Evolutionary conservation across 2,888 invertebrate species (phyloP).

Genomic region (Zygothrica quintamaculata): DNA sequence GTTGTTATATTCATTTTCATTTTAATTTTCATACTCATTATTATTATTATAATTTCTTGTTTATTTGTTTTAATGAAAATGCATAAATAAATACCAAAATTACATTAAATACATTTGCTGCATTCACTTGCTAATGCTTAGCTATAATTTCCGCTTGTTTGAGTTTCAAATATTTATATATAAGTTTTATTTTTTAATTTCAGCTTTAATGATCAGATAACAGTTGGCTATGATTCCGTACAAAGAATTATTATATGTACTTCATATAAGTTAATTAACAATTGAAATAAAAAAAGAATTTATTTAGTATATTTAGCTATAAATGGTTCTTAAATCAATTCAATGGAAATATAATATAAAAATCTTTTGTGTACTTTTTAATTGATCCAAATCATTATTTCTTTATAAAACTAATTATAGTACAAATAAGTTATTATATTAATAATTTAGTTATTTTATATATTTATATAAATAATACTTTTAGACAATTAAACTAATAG

Average conservation of each 20-base stretch:
- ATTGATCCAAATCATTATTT: too few relatives aligned
- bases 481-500: too few relatives aligned
- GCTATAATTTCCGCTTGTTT: slow-evolving; percentile 63
- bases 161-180: slow-evolving; percentile 14
- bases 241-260: slow-evolving; percentile 21
- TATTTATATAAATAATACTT: too few relatives aligned
- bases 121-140: slow-evolving; percentile 51
- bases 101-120: slow-evolving; percentile 71
- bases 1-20: slow-evolving; percentile 49
- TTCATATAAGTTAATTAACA: slow-evolving; percentile 66
- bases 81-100: slow-evolving; percentile 77
- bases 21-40: slow-evolving; percentile 43
- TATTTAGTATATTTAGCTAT: too few relatives aligned
- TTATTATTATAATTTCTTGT: slow-evolving; percentile 70
- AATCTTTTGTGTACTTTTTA: too few relatives aligned
- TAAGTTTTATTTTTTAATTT: slow-evolving; percentile 24
- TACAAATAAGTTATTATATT: too few relatives aligned
- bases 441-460: too few relatives aligned
- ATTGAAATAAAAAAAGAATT: too few relatives aligned
- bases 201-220: slow-evolving; percentile 40
- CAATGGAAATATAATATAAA: too few relatives aligned
- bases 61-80: slow-evolving; percentile 75
- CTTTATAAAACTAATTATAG: too few relatives aligned
- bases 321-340: too few relatives aligned
- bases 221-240: slow-evolving; percentile 38